Base-by-base conservation (phyloP, 2,797 vertebrate species). In the Gila robusta region DNA sequence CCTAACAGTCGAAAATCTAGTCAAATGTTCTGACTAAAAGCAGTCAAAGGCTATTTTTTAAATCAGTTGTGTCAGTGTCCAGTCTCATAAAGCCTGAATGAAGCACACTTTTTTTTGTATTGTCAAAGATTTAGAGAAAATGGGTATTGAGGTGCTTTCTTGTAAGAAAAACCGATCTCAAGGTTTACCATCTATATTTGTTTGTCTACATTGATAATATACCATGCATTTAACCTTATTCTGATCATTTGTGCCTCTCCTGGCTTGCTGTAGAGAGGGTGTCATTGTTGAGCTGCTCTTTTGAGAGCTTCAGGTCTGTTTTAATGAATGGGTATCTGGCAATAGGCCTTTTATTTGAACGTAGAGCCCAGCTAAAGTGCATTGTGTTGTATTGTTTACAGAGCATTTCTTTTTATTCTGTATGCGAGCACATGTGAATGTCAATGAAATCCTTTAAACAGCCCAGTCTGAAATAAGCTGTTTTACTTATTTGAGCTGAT, bases 331-430 rank as follows among this genome's bases (percentile, higher is more conserved):
- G 92, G 90, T 91, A 92, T 93, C 92, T 93, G 90, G 92, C 88
- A 91, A 93, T 93, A 91, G 93, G 93, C 79, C 94, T 89, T 92
- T 94, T 93, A 92, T 94, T 94, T 94, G 93, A 94, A 92, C 89
- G 91, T 88, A 90, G 93, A 92, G 89, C 92, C 91, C 89, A 92
- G 91, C 90, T 90, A 93, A 85, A 91, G 90, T 91, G 92, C 92
- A 93, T 94, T 94, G 93, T 93, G 91, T 70, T 70, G 90, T 89
- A 93, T 94, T 93, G 94, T 95, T 95, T 93, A 94, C 92, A 56
- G 88, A 94, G 92, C 91, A 91, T 91, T 86, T 88, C 81, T 86
- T 76, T 93, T 94, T 94, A 91, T 94, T 91, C 89, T 76, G 49
- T 44, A 35, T 90, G 41, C 79, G 44, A 90, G 87, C 88, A 32